Conservation (phyloP, 1,140 invertebrate genomes). For the Drosophila biarmipes region DNA sequence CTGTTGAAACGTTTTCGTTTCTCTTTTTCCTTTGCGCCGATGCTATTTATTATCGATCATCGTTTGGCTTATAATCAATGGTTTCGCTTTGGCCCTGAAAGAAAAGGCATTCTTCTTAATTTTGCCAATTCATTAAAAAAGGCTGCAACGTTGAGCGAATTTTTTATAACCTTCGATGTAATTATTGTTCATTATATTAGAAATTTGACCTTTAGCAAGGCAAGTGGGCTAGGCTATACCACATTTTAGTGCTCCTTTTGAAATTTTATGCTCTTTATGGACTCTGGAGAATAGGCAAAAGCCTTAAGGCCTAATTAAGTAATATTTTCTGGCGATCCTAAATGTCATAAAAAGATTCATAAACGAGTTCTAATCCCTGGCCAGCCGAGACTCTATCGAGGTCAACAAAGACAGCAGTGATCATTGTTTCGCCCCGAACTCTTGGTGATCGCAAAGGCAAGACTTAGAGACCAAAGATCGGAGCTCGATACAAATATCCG, state of each 20-base stretch:
- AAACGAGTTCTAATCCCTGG: conserved; percentile 26
- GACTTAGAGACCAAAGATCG: too few relatives aligned
- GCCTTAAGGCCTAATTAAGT: conserved; percentile 25
- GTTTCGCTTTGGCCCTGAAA: conserved; percentile 1
- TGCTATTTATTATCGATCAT: conserved; percentile 34
- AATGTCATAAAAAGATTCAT: conserved; percentile 21
- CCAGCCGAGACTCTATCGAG: conserved; percentile 8
- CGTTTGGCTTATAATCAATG: background rate
- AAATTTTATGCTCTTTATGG: background rate
- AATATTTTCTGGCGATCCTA: conserved; percentile 19
- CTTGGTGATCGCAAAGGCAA: conserved; percentile 13
- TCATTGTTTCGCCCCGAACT: conserved; percentile 18
- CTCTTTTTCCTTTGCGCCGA: background rate
- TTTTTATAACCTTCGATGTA: too few relatives aligned
- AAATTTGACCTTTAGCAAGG: too few relatives aligned
- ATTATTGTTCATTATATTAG: too few relatives aligned
- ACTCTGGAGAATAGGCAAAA: conserved; percentile 2
- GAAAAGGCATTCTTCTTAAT: conserved; percentile 1
- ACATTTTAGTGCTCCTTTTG: background rate
- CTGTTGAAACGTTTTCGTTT: conserved; percentile 21
- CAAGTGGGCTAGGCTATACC: too few relatives aligned
- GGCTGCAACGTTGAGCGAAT: background rate
- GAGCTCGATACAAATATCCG: conserved; percentile 11
- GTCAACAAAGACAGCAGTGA: conserved; percentile 17
- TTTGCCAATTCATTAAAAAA: background rate